phyloP scores from a whole-genome alignment of 2,113 vertebrate genomes.

The Uria aalge region DNA sequence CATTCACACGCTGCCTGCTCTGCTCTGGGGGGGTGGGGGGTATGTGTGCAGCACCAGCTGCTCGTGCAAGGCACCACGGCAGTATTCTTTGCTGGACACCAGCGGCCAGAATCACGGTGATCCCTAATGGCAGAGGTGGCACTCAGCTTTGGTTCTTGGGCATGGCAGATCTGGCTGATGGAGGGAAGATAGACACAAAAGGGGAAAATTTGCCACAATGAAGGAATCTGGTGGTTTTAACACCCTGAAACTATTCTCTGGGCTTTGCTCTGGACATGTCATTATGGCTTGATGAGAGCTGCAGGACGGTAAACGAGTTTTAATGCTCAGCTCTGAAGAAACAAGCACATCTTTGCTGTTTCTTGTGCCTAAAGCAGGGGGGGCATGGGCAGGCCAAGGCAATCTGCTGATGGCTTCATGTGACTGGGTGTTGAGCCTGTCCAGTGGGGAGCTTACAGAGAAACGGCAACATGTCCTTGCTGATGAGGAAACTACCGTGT shows the following conservation, averaged over 20 bases:
- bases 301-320: not conserved
- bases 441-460: not conserved
- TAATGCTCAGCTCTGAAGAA: not conserved
- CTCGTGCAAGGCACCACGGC: not conserved
- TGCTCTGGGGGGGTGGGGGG: not conserved
- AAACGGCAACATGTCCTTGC: not conserved
- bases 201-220: not conserved
- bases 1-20: not conserved
- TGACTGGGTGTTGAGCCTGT: not conserved
- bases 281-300: not conserved
- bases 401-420: not conserved
- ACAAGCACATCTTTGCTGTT: fast-evolving
- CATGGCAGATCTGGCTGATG: not conserved
- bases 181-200: not conserved
- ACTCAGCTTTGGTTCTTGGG: not conserved
- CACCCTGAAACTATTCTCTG: not conserved
- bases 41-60: not conserved
- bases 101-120: not conserved
- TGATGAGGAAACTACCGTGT: not conserved
- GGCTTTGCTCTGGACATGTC: not conserved
- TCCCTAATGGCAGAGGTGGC: not conserved
- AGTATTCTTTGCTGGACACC: not conserved
- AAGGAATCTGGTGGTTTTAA: not conserved
- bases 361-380: not conserved
- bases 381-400: not conserved